Evolutionary conservation across 2,888 invertebrate genomes (phyloP), one percentile per base, ranked within the genome.

Genomic region (Chrysina gloriosa): DNA sequence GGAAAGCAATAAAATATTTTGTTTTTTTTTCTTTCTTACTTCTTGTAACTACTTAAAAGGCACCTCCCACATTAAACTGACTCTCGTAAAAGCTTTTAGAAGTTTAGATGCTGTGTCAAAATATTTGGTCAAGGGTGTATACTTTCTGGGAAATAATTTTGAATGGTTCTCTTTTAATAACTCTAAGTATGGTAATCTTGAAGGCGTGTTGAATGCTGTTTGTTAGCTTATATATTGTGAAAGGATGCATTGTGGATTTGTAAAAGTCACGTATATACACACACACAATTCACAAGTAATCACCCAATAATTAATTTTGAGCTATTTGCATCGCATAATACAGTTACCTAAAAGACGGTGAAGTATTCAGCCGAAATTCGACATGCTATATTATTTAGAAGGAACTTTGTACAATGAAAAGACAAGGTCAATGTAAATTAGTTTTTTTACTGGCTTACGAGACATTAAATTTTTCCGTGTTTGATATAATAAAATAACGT

Each of bases 351-450:
- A 27, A 36, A 58, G 42, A 14, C 34, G 42, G 14, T 23, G 7
- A 42, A 27, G 25, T 11, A 42, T 58, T 39, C 58, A 42, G 16
- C 16, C 39, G 27, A 50, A 50, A 50, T 50, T 50, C 48, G 58
- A 27, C 39, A 58, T 27, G 58, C 56, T 21, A 36, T 56, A 36
- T 39, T 58, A 58, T 58, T 42, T 27, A 36, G 31, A 39, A 11
- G n/a, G n/a, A n/a, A 42, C 9, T 27, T 34, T 6, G 3, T 27
- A 14, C 42, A 21, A 56, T 36, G 36, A 58, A 58, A 42, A 5
- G 16, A 16, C 58, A 58, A 58, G 58, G 58, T 58, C 58, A 42
- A 58, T 42, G 39, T 58, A 58, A 58, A 58, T 58, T 39, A 25
- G 58, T 27, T 58, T 27, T 58, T 58, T 58, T 27, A n/a, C 23